A percentile compares a stretch with the other conserved stretches of the same genome.
These are phyloP conservation scores for Anolis apletophallus DNA, from an alignment of 2,797 vertebrate species.

Conservation along the genomic window DNA sequence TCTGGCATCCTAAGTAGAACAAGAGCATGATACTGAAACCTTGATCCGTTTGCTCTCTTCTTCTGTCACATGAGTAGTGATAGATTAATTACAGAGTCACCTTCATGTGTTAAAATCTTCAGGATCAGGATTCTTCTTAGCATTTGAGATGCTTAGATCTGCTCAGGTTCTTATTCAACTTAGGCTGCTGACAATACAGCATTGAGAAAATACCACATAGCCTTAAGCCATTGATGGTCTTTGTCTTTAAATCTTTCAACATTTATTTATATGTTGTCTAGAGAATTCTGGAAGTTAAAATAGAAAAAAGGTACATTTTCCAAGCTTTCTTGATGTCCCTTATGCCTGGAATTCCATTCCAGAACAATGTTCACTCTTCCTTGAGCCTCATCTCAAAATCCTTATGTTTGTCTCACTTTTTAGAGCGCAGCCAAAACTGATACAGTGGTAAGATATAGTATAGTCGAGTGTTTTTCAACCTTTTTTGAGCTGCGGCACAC, in stretches of 20 bases:
- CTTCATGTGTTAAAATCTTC: background rate
- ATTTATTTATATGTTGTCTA: no score
- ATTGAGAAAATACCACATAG: background rate
- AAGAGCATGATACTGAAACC: background rate
- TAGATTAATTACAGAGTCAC: background rate
- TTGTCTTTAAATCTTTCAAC: no score
- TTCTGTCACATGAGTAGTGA: constrained; percentile 5
- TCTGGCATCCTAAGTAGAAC: background rate
- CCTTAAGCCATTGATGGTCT: no score
- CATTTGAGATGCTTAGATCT: constrained; percentile 20
- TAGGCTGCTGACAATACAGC: background rate
- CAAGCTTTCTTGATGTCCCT: background rate
- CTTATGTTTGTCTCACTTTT: no score
- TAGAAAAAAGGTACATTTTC: no score
- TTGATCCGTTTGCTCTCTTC: background rate
- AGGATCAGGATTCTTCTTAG: background rate
- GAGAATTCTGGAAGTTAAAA: no score
- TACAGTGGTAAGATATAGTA: background rate
- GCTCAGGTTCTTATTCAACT: background rate
- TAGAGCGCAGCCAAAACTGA: background rate
- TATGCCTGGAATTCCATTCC: background rate
- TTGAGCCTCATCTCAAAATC: background rate
- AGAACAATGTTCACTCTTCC: background rate
- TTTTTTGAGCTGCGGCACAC: no score
- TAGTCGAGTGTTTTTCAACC: no score